phyloP scores from a whole-genome alignment of 2,888 invertebrate species.

The Marasmarcha lunaedactyla region DNA sequence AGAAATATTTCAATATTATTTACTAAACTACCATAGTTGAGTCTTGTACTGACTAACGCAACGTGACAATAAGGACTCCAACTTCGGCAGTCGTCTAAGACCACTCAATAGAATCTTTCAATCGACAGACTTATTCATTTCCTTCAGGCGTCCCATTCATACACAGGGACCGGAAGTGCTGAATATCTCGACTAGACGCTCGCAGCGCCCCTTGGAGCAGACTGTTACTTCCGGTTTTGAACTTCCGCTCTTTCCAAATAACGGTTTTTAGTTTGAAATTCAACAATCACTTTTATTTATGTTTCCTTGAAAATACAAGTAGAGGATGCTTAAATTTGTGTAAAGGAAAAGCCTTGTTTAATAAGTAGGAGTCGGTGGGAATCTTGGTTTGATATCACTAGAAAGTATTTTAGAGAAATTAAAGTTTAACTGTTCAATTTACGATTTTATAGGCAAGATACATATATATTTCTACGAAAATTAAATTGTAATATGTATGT shows the following conservation, averaged over 20 bases:
- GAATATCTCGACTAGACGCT: conserved; percentile 40
- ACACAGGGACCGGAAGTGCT: conserved; percentile 40
- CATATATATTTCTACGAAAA: too few relatives aligned
- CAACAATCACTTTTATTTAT: conserved; percentile 27
- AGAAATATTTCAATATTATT: too few relatives aligned
- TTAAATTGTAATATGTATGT: too few relatives aligned
- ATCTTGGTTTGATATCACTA: conserved; percentile 5
- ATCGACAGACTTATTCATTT: conserved; percentile 48
- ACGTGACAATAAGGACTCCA: too few relatives aligned
- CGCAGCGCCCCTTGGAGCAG: conserved; percentile 38
- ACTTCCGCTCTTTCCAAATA: conserved; percentile 45
- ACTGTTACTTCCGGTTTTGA: conserved; percentile 51
- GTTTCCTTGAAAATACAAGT: conserved; percentile 4
- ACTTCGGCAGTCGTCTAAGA: too few relatives aligned
- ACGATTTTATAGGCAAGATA: too few relatives aligned
- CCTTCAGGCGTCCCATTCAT: conserved; percentile 21
- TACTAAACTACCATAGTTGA: too few relatives aligned
- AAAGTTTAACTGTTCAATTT: too few relatives aligned
- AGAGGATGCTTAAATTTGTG: not conserved
- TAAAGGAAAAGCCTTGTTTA: conserved; percentile 5
- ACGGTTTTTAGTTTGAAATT: conserved; percentile 35
- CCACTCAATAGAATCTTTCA: conserved; percentile 31
- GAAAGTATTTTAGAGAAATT: too few relatives aligned
- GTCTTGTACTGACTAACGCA: too few relatives aligned
- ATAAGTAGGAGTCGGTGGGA: not conserved